These are phyloP conservation scores for Harlomillsia oculata DNA, from an alignment of 1,140 invertebrate species.

Conservation along the genomic window DNA sequence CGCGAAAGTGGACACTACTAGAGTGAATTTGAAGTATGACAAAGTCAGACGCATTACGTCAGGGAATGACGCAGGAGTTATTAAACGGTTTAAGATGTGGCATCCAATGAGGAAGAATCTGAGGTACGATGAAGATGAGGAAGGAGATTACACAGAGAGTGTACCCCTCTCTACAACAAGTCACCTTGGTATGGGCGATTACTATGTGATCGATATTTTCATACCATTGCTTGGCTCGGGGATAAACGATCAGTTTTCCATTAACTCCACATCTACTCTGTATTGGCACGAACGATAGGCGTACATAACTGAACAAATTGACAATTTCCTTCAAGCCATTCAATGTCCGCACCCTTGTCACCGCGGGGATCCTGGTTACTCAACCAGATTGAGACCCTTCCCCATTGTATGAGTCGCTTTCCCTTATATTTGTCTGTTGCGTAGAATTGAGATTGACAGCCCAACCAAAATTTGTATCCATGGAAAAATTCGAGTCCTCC, in stretches of 20 bases:
- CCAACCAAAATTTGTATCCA: constrained; percentile 5
- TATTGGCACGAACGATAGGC: constrained; percentile 7
- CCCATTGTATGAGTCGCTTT: neutral
- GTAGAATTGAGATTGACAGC: neutral
- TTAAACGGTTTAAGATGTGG: neutral
- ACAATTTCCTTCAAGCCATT: constrained; percentile 4
- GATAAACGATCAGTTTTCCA: neutral
- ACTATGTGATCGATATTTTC: constrained; percentile 4
- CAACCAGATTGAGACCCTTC: constrained; percentile 1
- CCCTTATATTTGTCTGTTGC: neutral
- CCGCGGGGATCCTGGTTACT: neutral
- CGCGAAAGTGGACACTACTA: neutral
- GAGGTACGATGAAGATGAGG: constrained; percentile 2
- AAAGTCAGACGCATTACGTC: neutral
- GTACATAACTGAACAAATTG: neutral
- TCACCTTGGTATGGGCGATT: neutral
- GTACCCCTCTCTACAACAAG: neutral
- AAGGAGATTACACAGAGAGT: neutral
- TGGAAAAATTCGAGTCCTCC: neutral
- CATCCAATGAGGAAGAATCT: neutral
- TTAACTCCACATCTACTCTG: neutral
- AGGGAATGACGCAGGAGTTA: neutral
- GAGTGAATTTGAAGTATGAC: neutral
- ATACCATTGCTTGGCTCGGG: neutral
- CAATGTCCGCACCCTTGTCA: neutral